Evolutionary conservation across 1,140 invertebrate species (phyloP), one percentile per base, ranked within the genome.

Genomic region (Chrysomallon squamiferum): DNA sequence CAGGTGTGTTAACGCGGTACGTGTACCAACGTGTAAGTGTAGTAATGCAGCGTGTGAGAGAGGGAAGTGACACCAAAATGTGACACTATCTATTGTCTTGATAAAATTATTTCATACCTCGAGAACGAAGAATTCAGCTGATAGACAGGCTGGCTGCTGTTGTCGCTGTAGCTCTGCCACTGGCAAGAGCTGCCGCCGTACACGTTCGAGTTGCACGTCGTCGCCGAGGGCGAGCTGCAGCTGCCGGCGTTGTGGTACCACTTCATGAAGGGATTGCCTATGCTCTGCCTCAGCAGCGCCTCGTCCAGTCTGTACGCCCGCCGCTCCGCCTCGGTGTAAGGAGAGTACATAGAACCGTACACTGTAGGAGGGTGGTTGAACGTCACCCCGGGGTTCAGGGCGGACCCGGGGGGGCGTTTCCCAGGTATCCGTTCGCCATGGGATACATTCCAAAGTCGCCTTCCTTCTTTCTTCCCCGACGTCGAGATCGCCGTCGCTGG

Each of bases 261-360:
- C 64, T 81, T 82, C 69, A 81, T 71, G 59, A 82, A 82, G 2
- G 79, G 80, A 70, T 79, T 81, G 79, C 78, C 80, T 71, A 82
- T 81, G 54, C 76, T 81, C 70, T 82, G 80, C 22, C 78, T 61
- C 27, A 81, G 65, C 9, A 82, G 61, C 2, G 78, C 80, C 50
- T 82, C 80, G 49, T 82, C 80, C 20, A 82, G 75, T 59, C 78
- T 69, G 49, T 82, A 82, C 13, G 80, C 80, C 20, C 79, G 65
- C 22, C 81, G 62, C 59, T 83, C 81, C 6, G 81, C 81, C 22
- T 83, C 81, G 2, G 79, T 83, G 62, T 83, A 83, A 1, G 81
- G 81, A 0, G 81, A 83, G 63, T 83, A 83, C 15, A 82, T 75
- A 11, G 78, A 74, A 59, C 72, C 77, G 35, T 38, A 38, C 13